Base-by-base conservation (phyloP, 2,888 invertebrate genomes). In the Pandemis corylana region DNA sequence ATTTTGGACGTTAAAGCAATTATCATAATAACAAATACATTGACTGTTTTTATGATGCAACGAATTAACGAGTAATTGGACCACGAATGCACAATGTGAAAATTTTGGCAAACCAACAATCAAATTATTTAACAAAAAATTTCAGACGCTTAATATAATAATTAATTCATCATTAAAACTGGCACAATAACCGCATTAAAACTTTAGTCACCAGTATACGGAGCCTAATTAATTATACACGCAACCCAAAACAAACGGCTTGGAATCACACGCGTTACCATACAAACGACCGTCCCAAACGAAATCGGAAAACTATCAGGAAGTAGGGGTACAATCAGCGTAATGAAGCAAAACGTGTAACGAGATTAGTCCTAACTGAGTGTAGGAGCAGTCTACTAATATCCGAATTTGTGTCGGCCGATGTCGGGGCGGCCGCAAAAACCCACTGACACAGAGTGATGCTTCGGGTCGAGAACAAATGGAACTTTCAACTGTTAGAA, bases 321-420 rank as follows among this genome's bases (percentile, higher is more conserved):
- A 64, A 62, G 46, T 51, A 67, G 74, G 63, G 71, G 56, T 69
- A 75, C 81, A 82, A 84, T 84, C 80, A 83, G 80, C 79, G 79
- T 84, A 88, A 87, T 85, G 86, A 85, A 82, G 80, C 82, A 80
- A 83, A 86, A 85, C 83, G 85, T 85, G 83, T 84, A 83, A 87
- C 71, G 80, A 83, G 83, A 88, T 88, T 87, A 87, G 82, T 85
- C 77, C 75, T 78, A 82, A 81, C 81, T 79, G 80, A 82, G 83
- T 83, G 84, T 83, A 78, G 79, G 78, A 73, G 79, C 80, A 79
- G 82, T 82, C 77, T 76, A 86, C 84, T 84, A 87, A 83, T 82
- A 80, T 82, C 80, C 80, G 80, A 80, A 81, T 83, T 82, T 84
- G 81, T 82, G 81, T 67, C 62, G 72, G 72, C 78, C 72, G 70